phyloP scores from a whole-genome alignment of 2,113 vertebrate species.

The Phaethon lepturus region DNA sequence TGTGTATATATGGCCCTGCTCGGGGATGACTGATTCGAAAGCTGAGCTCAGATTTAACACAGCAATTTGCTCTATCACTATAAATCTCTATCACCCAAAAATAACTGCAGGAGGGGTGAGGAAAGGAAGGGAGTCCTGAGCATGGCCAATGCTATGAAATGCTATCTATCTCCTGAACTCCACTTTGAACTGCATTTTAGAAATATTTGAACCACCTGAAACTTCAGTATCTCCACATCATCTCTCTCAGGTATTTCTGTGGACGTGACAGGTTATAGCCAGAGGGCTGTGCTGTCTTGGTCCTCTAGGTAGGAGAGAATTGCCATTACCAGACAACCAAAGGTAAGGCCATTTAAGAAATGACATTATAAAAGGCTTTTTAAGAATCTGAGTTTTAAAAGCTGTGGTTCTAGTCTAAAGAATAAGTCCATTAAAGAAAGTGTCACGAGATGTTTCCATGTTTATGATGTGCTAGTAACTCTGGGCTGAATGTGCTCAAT shows the following conservation, averaged over 20 bases:
- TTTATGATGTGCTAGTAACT: slow-evolving; percentile 58
- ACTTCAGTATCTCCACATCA: not conserved
- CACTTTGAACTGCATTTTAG: not conserved
- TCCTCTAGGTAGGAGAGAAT: not conserved
- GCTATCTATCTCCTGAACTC: not conserved
- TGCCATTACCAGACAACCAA: not conserved
- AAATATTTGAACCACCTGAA: not conserved
- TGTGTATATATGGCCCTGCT: not conserved
- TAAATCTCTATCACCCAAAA: slow-evolving; percentile 1
- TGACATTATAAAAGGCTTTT: not conserved
- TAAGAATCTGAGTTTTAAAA: slow-evolving; percentile 30
- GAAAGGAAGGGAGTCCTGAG: not conserved
- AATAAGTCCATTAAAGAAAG: slow-evolving; percentile 53
- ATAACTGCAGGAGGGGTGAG: not conserved
- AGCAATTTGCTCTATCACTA: not conserved
- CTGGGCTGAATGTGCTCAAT: slow-evolving; percentile 1
- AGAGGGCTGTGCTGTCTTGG: accelerated
- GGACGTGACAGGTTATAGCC: not conserved
- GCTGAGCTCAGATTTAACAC: slow-evolving; percentile 1
- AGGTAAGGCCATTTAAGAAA: not conserved
- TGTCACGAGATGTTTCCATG: slow-evolving; percentile 50
- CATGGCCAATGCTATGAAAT: not conserved
- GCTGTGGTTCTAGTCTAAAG: slow-evolving; percentile 26
- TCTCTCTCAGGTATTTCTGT: not conserved
- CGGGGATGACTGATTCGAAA: not conserved